Evolutionary conservation across 1,140 invertebrate genomes (phyloP).

Genomic region (Cydia strobilella): DNA sequence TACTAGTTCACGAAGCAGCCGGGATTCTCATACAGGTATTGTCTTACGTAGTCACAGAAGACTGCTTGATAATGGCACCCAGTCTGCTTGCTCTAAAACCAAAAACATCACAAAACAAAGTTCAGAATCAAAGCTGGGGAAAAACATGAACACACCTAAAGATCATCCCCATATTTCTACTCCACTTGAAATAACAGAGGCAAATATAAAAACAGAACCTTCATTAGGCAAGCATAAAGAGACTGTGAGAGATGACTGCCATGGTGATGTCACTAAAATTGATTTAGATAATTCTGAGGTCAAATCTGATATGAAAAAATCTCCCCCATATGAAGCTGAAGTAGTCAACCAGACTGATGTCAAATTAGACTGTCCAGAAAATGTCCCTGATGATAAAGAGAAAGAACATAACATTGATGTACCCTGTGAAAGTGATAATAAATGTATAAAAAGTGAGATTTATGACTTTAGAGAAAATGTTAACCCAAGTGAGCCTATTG

Average conservation of each 20-base stretch:
- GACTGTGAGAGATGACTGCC: slow-evolving; percentile 39
- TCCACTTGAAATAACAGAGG: slow-evolving; percentile 49
- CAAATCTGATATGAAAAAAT: slow-evolving; percentile 68
- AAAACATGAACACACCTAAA: slow-evolving; percentile 59
- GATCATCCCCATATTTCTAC: slow-evolving; percentile 55
- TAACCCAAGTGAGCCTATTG: slow-evolving; percentile 70
- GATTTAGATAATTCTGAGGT: slow-evolving; percentile 48
- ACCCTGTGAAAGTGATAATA: slow-evolving; percentile 62
- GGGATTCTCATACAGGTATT: slow-evolving; percentile 78
- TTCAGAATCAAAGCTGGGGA: slow-evolving; percentile 55
- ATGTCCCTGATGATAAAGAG: slow-evolving; percentile 37
- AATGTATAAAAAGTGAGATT: slow-evolving; percentile 70
- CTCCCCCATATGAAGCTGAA: slow-evolving; percentile 55
- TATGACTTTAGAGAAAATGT: slow-evolving; percentile 77
- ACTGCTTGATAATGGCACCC: slow-evolving; percentile 70
- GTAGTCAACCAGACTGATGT: slow-evolving; percentile 43
- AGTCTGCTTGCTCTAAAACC: slow-evolving; percentile 56
- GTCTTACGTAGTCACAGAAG: slow-evolving; percentile 83
- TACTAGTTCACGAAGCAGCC: slow-evolving; percentile 70
- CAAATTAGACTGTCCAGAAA: slow-evolving; percentile 48
- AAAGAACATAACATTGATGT: slow-evolving; percentile 55
- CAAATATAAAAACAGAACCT: slow-evolving; percentile 54
- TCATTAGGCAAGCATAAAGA: slow-evolving; percentile 46
- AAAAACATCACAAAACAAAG: slow-evolving; percentile 56
- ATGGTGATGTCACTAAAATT: slow-evolving; percentile 45